These are phyloP conservation scores for Alouatta palliata DNA, from an alignment of 2,113 vertebrate genomes.

Conservation along the genomic window DNA sequence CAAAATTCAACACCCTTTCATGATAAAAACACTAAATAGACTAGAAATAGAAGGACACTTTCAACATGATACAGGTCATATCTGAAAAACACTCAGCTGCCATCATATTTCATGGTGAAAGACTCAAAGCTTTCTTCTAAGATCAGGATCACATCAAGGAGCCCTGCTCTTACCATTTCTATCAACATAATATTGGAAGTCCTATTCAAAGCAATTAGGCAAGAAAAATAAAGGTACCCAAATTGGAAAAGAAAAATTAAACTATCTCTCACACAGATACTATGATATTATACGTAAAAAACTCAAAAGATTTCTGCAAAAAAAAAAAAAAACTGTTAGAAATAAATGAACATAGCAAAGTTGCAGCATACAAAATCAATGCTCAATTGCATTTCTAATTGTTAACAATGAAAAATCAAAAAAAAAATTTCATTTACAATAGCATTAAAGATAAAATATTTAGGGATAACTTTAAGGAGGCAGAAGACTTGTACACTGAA, in stretches of 20 bases:
- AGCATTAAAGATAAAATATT: neutral
- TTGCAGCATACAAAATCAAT: neutral
- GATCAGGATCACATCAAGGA: neutral
- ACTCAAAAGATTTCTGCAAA: neutral
- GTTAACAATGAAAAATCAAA: neutral
- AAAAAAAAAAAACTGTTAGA: neutral
- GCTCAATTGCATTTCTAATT: neutral
- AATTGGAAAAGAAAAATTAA: neutral
- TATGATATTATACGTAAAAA: neutral
- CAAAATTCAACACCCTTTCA: neutral
- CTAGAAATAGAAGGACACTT: neutral
- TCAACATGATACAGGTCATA: neutral
- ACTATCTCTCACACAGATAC: neutral
- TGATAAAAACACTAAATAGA: neutral
- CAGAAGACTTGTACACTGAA: neutral
- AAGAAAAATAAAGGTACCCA: neutral
- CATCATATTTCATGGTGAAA: neutral
- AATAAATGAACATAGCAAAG: neutral
- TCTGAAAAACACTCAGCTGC: neutral
- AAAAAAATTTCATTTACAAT: neutral
- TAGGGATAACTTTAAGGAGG: neutral
- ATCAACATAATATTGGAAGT: neutral
- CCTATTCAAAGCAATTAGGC: neutral
- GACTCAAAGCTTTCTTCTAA: neutral
- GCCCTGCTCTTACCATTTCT: neutral